Evolutionary conservation across 1,140 invertebrate species (phyloP).

Genomic region (Bombus ignitus): DNA sequence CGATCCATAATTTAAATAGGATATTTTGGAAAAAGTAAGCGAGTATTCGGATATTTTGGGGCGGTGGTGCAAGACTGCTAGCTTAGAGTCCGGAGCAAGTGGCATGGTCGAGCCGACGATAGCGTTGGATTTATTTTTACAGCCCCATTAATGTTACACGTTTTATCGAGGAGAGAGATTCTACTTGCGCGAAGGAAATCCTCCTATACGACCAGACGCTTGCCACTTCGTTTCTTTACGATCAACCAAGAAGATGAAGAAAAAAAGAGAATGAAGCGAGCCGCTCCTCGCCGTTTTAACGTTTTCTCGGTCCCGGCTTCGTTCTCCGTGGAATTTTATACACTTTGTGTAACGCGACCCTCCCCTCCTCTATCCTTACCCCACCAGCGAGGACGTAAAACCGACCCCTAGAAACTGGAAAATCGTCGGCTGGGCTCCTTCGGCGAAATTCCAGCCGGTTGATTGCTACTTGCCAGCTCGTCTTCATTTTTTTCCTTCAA

Average conservation of each 20-base stretch:
- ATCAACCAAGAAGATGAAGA: slow-evolving; percentile 58
- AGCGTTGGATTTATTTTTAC: slow-evolving; percentile 79
- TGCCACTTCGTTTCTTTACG: slow-evolving; percentile 69
- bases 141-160: slow-evolving; percentile 79
- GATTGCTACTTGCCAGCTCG: slow-evolving; percentile 13
- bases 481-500: neutral
- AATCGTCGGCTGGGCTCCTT: neutral
- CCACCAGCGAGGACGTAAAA: neutral
- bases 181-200: slow-evolving; percentile 58
- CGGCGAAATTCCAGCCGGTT: slow-evolving; percentile 4
- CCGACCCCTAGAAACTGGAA: slow-evolving; percentile 26
- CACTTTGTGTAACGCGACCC: slow-evolving; percentile 30
- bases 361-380: neutral
- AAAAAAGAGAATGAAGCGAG: slow-evolving; percentile 19
- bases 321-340: slow-evolving; percentile 50
- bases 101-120: slow-evolving; percentile 64
- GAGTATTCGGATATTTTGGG: neutral
- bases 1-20: too few relatives aligned
- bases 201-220: slow-evolving; percentile 71
- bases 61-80: neutral
- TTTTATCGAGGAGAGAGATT: slow-evolving; percentile 75
- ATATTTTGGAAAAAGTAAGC: neutral
- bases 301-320: neutral
- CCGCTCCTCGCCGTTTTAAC: slow-evolving; percentile 46
- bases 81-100: neutral